Evolutionary conservation across 2,113 vertebrate genomes (phyloP).

Genomic region (Dryoscopus gambensis): DNA sequence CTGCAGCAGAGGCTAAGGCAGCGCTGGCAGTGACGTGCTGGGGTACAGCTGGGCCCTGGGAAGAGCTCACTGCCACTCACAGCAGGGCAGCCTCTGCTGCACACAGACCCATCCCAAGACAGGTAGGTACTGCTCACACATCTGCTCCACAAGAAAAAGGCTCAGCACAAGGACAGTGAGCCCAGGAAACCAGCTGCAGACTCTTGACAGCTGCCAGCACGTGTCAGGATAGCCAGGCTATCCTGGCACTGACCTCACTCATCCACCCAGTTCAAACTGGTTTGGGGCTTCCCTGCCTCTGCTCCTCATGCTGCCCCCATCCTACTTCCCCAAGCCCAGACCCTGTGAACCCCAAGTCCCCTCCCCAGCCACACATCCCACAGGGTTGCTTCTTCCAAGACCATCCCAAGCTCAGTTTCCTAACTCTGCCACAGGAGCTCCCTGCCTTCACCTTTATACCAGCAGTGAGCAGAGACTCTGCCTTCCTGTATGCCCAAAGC

Average conservation of each 20-base stretch:
- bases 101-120: neutral
- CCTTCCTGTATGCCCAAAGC: neutral
- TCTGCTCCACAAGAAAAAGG: neutral
- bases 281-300: neutral
- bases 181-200: neutral
- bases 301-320: neutral
- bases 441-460: neutral
- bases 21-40: neutral
- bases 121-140: neutral
- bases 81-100: neutral
- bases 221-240: neutral
- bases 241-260: neutral
- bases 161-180: neutral
- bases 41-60: neutral
- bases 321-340: neutral
- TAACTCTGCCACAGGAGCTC: neutral
- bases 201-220: fast-evolving
- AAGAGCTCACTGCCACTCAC: neutral
- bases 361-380: neutral
- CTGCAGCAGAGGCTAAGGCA: neutral
- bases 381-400: neutral
- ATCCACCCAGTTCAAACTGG: fast-evolving
- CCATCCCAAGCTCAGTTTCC: neutral
- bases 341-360: neutral
- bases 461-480: neutral